phyloP scores from a whole-genome alignment of 2,888 invertebrate species.

The Teinopalpus imperialis region DNA sequence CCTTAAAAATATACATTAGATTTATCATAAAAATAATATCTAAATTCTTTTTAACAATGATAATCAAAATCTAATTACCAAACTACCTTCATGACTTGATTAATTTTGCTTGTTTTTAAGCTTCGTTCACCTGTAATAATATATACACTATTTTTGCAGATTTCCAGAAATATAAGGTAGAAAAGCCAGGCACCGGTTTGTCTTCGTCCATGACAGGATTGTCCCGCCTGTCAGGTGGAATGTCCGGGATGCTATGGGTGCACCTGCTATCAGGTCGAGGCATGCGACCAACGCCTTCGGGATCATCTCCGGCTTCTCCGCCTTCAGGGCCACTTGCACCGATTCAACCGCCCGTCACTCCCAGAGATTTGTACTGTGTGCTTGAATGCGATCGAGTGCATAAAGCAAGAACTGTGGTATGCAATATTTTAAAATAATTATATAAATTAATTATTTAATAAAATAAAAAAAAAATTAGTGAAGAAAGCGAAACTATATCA shows the following conservation, averaged over 20 bases:
- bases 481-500: too few species aligned
- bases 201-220: conserved; percentile 82
- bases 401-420: conserved; percentile 96
- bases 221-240: conserved; percentile 74
- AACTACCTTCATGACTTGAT: too few species aligned
- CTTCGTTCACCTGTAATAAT: too few species aligned
- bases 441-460: too few species aligned
- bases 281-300: conserved; percentile 86
- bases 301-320: conserved; percentile 87
- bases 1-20: too few species aligned
- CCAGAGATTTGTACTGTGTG: conserved; percentile 97
- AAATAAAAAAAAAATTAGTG: too few species aligned
- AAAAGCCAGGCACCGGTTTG: conserved; percentile 84
- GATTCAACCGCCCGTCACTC: conserved; percentile 65
- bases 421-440: conserved; percentile 39
- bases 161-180: conserved; percentile 95
- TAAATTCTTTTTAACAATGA: too few species aligned
- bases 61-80: too few species aligned
- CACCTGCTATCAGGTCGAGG: conserved; percentile 94
- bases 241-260: conserved; percentile 95
- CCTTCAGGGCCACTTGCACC: conserved; percentile 83
- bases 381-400: conserved; percentile 98
- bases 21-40: too few species aligned
- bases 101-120: too few species aligned
- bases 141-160: conserved; percentile 84